Conservation (phyloP, 2,797 vertebrate genomes). For the Nannoperca australis region DNA sequence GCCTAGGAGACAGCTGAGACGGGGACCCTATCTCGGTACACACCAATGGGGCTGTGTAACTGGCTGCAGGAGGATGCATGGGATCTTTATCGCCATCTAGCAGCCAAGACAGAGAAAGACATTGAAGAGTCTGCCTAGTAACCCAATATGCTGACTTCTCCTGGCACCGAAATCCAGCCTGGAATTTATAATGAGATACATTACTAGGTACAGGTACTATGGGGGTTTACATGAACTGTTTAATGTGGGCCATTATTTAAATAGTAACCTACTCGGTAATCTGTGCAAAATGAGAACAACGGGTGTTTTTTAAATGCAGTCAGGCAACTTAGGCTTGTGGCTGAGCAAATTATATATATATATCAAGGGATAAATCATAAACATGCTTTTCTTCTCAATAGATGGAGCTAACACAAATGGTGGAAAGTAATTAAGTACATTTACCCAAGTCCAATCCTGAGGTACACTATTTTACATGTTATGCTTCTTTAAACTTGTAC, state of each 20-base stretch:
- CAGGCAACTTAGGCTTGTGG: neutral
- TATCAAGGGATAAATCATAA: neutral
- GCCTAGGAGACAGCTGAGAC: slow-evolving; percentile 82
- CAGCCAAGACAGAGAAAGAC: slow-evolving; percentile 41
- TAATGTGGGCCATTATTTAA: slow-evolving; percentile 18
- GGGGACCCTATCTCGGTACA: slow-evolving; percentile 76
- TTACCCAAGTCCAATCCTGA: neutral
- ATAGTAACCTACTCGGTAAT: neutral
- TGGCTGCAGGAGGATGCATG: slow-evolving; percentile 43
- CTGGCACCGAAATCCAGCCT: slow-evolving; percentile 45
- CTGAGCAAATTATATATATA: neutral
- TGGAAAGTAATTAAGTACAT: neutral
- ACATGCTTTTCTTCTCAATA: neutral
- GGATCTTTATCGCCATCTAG: slow-evolving; percentile 71
- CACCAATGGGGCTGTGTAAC: slow-evolving; percentile 63
- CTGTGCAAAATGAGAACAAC: neutral
- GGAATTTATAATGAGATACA: slow-evolving; percentile 59
- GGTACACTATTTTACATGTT: neutral
- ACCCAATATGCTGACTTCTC: slow-evolving; percentile 79
- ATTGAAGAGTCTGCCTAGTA: slow-evolving; percentile 78
- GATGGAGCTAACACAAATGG: neutral
- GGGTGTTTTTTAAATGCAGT: neutral
- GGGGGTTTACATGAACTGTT: slow-evolving; percentile 41
- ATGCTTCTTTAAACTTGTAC: neutral
- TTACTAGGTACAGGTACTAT: neutral